phyloP scores from a whole-genome alignment of 2,113 vertebrate species.

The Tinamus guttatus region DNA sequence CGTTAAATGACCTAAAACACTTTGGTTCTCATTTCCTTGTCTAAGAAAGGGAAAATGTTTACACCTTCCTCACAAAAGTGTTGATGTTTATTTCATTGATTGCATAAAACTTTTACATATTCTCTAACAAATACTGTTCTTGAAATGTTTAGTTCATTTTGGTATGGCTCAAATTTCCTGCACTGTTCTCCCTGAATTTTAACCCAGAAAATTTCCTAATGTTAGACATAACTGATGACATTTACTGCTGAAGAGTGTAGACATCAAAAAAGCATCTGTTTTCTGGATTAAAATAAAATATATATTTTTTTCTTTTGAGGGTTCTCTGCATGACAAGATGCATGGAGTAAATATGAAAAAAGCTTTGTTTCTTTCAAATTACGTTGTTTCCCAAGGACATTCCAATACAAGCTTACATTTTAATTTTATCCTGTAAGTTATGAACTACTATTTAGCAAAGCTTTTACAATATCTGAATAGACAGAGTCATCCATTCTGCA shows the following conservation, averaged over 20 bases:
- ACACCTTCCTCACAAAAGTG: not conserved
- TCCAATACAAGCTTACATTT: not conserved
- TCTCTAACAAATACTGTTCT: not conserved
- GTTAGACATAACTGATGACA: not conserved
- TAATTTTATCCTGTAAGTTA: not conserved
- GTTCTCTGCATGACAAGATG: not conserved
- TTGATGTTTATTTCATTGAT: not conserved
- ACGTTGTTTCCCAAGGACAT: not conserved
- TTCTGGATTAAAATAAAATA: not conserved
- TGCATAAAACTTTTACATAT: not conserved
- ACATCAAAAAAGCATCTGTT: not conserved
- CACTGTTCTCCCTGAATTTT: not conserved
- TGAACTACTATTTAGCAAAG: not conserved
- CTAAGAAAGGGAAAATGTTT: not conserved
- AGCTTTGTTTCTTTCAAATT: not conserved
- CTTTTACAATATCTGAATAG: not conserved
- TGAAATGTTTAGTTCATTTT: not conserved
- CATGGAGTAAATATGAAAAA: not conserved
- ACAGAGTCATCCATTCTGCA: not conserved
- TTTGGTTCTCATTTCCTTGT: not conserved
- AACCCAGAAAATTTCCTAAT: not conserved
- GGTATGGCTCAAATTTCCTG: not conserved
- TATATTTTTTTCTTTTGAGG: not conserved
- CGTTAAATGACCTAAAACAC: not conserved
- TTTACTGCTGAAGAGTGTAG: not conserved